Conservation (phyloP, 2,113 vertebrate genomes). For the Trochalopteron elliotii region DNA sequence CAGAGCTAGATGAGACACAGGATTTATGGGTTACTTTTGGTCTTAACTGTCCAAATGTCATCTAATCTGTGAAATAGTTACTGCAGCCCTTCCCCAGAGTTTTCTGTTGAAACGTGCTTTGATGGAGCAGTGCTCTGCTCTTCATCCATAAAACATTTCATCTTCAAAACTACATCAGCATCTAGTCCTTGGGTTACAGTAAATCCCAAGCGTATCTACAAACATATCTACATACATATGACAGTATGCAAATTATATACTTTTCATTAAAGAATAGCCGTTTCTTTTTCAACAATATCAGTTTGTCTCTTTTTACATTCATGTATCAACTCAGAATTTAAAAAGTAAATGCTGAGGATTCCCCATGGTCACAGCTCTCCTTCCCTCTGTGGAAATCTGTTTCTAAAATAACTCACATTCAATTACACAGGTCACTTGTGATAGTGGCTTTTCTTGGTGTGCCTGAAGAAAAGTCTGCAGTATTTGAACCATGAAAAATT, state of each 20-base stretch:
- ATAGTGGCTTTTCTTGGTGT: slow-evolving; percentile 33
- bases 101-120: background rate
- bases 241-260: background rate
- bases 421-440: slow-evolving; percentile 61
- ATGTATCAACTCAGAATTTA: background rate
- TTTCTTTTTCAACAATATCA: background rate
- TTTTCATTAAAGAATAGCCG: background rate
- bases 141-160: slow-evolving; percentile 25
- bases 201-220: background rate
- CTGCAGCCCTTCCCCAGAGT: background rate
- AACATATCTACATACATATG: background rate
- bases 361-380: background rate
- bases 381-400: slow-evolving; percentile 5
- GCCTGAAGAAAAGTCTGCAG: slow-evolving; percentile 29
- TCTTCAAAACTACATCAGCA: background rate
- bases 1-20: background rate
- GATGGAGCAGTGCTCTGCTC: background rate
- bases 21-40: background rate
- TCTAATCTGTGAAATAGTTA: background rate
- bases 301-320: background rate
- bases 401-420: slow-evolving; percentile 57
- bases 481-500: slow-evolving; percentile 44
- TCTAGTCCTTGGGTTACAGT: background rate
- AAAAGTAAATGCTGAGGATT: slow-evolving; percentile 25
- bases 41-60: background rate